Conservation (phyloP, 2,113 vertebrate genomes). For the Eptesicus fuscus region DNA sequence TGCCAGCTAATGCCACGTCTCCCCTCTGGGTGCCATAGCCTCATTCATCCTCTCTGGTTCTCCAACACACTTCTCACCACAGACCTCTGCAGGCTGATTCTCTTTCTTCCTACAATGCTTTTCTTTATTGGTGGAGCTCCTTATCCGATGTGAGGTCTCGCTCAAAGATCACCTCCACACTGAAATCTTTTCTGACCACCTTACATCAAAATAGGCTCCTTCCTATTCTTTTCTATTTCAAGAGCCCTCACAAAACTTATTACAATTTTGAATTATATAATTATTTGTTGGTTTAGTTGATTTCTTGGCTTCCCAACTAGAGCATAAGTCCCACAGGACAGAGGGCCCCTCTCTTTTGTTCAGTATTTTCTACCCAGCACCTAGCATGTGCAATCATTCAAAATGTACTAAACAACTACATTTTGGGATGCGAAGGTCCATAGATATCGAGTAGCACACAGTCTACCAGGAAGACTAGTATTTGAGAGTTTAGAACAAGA, state of each 20-base stretch:
- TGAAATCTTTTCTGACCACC: not conserved
- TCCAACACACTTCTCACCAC: not conserved
- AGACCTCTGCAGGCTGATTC: not conserved
- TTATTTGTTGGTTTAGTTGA: not conserved
- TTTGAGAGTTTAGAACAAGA: not conserved
- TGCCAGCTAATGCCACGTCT: fast-evolving
- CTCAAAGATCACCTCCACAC: not conserved
- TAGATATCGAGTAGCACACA: not conserved
- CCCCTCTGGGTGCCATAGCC: not conserved
- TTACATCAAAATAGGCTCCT: not conserved
- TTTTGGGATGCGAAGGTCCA: not conserved
- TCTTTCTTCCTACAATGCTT: not conserved
- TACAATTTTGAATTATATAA: not conserved
- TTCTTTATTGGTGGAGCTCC: not conserved
- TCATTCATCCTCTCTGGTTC: fast-evolving
- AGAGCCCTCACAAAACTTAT: not conserved
- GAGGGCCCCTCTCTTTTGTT: not conserved
- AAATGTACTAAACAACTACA: not conserved
- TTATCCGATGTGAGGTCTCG: not conserved
- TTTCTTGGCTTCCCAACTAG: not conserved
- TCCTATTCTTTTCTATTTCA: not conserved
- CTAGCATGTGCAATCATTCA: not conserved
- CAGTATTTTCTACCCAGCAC: not conserved
- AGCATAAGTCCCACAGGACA: not conserved
- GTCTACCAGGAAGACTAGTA: not conserved